phyloP scores from a whole-genome alignment of 1,140 invertebrate genomes.

The Venustaconcha ellipsiformis region DNA sequence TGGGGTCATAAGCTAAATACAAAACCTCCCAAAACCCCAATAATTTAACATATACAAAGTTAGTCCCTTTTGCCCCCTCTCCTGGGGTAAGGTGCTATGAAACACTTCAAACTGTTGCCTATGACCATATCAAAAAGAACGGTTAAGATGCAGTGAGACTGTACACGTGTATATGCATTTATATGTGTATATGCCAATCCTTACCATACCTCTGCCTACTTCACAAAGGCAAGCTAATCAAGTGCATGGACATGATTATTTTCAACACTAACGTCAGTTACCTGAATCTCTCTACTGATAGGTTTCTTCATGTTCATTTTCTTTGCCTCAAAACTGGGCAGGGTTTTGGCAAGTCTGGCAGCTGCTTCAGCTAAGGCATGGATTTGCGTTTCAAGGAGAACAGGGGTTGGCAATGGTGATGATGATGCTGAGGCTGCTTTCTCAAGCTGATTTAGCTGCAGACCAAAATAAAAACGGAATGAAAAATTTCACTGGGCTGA shows the following conservation, averaged over 20 bases:
- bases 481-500: too few species aligned
- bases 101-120: too few species aligned
- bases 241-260: background rate
- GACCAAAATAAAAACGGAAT: background rate
- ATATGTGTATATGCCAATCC: too few species aligned
- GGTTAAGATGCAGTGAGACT: too few species aligned
- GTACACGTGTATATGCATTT: too few species aligned
- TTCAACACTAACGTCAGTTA: slow-evolving; percentile 61
- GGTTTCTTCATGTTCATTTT: slow-evolving; percentile 92
- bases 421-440: background rate
- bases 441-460: slow-evolving; percentile 22
- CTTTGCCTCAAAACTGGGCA: slow-evolving; percentile 89
- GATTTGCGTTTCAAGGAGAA: slow-evolving; percentile 82
- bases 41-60: too few species aligned
- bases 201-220: background rate
- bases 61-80: too few species aligned
- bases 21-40: too few species aligned
- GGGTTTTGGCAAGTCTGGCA: slow-evolving; percentile 82
- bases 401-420: slow-evolving; percentile 49
- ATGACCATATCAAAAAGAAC: too few species aligned
- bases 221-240: background rate
- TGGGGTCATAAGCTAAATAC: too few species aligned
- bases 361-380: slow-evolving; percentile 85
- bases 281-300: slow-evolving; percentile 91
- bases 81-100: too few species aligned